Evolutionary conservation across 2,797 vertebrate species (phyloP), one percentile per base, ranked within the genome.

Genomic region (Phrynocephalus guinanensis): DNA sequence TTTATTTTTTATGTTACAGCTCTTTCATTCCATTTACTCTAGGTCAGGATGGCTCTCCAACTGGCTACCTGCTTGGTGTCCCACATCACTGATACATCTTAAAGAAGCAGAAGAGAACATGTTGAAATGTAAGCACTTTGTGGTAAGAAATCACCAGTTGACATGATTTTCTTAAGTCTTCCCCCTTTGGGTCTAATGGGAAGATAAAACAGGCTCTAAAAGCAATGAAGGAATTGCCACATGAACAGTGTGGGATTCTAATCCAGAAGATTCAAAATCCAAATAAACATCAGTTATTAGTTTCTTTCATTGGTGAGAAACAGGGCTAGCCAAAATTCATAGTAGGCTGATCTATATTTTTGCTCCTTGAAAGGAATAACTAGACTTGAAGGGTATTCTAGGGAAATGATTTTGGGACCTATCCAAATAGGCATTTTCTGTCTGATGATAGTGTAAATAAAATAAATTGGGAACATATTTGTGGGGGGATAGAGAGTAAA

Each of bases 1-100:
- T 85, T 28, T 79, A 76, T 66, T n/a, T 78, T 77, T 76, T 48
- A 76, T 48, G 20, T 26, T 76, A 52, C 44, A 33, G 7, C n/a
- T 76, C 6, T 90, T 94, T 91, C 87, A 79, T 88, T 89, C 90
- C 80, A 90, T 7, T 90, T 94, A 22, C 90, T 93, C 5, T 88
- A 99, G 99, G 96, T 98, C 98, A 88, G 98, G 98, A 93, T 98
- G 98, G 98, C 96, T 99, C 87, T 97, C 97, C 82, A 96, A 93
- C 91, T 99, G 98, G 98, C 96, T 99, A 90, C 98, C 98, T 20
- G 96, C 98, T 9, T 99, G 99, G 99, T 99, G 98, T 92, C 98
- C 98, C 26, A 98, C 98, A 0, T 99, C 99, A 73, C 92, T 95
- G 84, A 95, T 92, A 66, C 97, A 98, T 87, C 97, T 99, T 48